Percentiles rank a stretch among this genome's conserved stretches.
phyloP scores from a whole-genome alignment of 1,140 invertebrate genomes.

The Drosophila cardini region DNA sequence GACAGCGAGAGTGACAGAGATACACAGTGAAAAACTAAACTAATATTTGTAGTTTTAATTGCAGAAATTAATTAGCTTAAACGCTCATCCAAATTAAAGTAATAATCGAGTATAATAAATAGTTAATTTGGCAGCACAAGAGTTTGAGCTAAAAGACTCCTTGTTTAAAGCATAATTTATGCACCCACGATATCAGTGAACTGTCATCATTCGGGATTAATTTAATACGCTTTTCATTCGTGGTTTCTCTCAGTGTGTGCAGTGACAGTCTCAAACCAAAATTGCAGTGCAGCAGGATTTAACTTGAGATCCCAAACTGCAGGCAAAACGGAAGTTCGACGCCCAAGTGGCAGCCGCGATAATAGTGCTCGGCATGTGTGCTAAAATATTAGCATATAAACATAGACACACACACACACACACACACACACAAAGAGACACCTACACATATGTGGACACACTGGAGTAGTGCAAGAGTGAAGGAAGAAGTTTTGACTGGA shows the following conservation, averaged over 20 bases:
- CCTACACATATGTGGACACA: slow-evolving; percentile 1
- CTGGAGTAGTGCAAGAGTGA: slow-evolving; percentile 43
- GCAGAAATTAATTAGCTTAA: too few relatives aligned
- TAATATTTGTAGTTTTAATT: too few relatives aligned
- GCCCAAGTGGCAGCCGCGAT: slow-evolving; percentile 81
- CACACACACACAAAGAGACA: slow-evolving; percentile 2
- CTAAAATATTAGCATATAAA: slow-evolving; percentile 82
- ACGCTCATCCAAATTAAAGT: too few relatives aligned
- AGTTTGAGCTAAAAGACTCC: too few relatives aligned
- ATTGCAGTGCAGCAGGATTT: slow-evolving; percentile 72
- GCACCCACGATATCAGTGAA: too few relatives aligned
- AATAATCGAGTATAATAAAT: too few relatives aligned
- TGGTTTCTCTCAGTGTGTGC: too few relatives aligned
- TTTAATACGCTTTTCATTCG: too few relatives aligned
- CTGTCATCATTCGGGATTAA: too few relatives aligned
- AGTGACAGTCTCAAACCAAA: slow-evolving; percentile 48
- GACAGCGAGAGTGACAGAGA: not conserved
- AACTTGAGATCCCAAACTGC: slow-evolving; percentile 56
- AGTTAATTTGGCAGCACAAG: too few relatives aligned
- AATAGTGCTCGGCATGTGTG: slow-evolving; percentile 79
- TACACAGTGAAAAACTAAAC: too few relatives aligned
- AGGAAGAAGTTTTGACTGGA: slow-evolving; percentile 76
- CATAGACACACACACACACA: slow-evolving; percentile 51
- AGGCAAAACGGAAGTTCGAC: slow-evolving; percentile 77
- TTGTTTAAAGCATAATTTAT: too few relatives aligned